Conservation (phyloP, 2,888 invertebrate species). For the Dorcus parallelipipedus region DNA sequence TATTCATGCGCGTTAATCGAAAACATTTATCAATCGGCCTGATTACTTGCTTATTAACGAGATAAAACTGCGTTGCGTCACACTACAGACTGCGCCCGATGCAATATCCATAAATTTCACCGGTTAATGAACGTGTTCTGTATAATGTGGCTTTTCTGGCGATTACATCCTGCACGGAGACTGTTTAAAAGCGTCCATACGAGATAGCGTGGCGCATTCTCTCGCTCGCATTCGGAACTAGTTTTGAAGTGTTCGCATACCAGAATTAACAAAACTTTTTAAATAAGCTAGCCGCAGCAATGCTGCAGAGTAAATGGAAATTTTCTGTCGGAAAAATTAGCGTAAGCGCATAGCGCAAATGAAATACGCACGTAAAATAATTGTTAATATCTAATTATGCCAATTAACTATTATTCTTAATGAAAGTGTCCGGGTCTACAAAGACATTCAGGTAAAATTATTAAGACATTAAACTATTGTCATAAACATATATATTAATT, state of each 20-base stretch:
- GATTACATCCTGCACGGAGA: conserved; percentile 4
- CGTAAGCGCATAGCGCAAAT: too few relatives aligned
- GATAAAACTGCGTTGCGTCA: not conserved
- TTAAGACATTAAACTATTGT: too few relatives aligned
- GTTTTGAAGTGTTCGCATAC: conserved; percentile 3
- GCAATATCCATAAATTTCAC: conserved; percentile 19
- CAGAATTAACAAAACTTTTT: conserved; percentile 14
- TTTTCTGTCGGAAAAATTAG: too few relatives aligned
- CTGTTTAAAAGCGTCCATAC: conserved; percentile 6
- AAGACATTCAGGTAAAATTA: too few relatives aligned
- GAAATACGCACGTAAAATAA: too few relatives aligned
- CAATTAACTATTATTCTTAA: too few relatives aligned
- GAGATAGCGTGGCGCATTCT: conserved; percentile 12
- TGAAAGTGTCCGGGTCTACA: too few relatives aligned
- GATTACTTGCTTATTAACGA: conserved; percentile 1
- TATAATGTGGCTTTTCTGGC: conserved; percentile 10
- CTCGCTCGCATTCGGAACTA: conserved; percentile 15
- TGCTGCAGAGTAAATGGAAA: too few relatives aligned
- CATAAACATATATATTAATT: too few relatives aligned
- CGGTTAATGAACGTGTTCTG: conserved; percentile 16
- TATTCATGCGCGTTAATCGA: not conserved
- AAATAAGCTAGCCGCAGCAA: too few relatives aligned
- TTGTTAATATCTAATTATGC: too few relatives aligned
- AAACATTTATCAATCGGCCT: not conserved
- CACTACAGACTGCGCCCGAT: conserved; percentile 14